These are phyloP conservation scores for Cheumatopsyche charites DNA, from an alignment of 1,140 invertebrate genomes.

Conservation along the genomic window DNA sequence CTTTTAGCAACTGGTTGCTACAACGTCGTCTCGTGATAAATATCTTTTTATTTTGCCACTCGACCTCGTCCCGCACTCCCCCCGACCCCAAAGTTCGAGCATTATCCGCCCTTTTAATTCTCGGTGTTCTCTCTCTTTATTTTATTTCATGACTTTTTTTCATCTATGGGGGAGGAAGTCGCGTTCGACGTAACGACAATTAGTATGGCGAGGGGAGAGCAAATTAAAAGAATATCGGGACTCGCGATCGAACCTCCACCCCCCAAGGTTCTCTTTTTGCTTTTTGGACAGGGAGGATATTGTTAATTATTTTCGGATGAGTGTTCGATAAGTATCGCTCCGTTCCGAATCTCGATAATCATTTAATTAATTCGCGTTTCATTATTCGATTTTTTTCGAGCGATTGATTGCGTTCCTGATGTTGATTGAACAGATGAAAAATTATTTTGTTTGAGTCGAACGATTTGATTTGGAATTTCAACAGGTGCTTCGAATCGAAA, in stretches of 20 bases:
- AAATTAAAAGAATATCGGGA: slow-evolving; percentile 48
- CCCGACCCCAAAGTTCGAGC: neutral
- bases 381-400: neutral
- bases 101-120: neutral
- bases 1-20: slow-evolving; percentile 28
- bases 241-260: neutral
- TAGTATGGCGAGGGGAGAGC: slow-evolving; percentile 43
- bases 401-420: neutral
- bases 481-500: too few relatives aligned
- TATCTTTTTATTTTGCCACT: slow-evolving; percentile 43
- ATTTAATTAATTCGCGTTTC: neutral
- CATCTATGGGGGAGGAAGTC: slow-evolving; percentile 16
- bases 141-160: neutral
- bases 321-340: neutral
- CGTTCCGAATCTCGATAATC: neutral
- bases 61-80: neutral
- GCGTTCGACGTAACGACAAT: slow-evolving; percentile 42
- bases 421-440: neutral
- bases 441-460: too few relatives aligned
- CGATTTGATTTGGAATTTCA: too few relatives aligned
- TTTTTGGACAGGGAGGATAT: slow-evolving; percentile 19
- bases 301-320: slow-evolving; percentile 45
- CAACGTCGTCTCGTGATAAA: slow-evolving; percentile 39
- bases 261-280: slow-evolving; percentile 19
- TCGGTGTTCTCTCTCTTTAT: neutral